Evolutionary conservation across 2,113 vertebrate genomes (phyloP), one percentile per base, ranked within the genome.

Genomic region (Carollia perspicillata): DNA sequence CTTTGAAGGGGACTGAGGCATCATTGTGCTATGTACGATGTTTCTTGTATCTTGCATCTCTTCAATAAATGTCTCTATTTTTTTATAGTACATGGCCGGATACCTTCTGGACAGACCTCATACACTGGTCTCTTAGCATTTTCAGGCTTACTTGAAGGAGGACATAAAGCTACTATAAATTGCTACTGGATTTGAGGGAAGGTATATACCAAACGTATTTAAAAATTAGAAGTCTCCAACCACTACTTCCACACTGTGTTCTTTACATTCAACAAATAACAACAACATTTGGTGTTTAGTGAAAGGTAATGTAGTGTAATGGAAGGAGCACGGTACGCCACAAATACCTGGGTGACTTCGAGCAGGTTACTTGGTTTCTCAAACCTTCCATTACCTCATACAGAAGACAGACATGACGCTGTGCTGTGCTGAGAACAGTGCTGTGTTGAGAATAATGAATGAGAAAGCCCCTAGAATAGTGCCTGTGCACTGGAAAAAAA

Each of bases 121-220:
- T 63, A 55, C 1, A 40, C 26, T 12, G 18, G 87, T 72, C 44
- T 88, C 44, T 55, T 65, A 74, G 72, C 60, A 60, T 20, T 90
- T 71, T 69, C 14, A 22, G 90, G 77, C 18, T 90, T 22, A 90
- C 8, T 71, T 81, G 58, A 33, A 90, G 72, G 23, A 90, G 63
- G 68, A 86, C 49, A 74, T n/a, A 84, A 77, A 95, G 35, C 23
- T 86, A 30, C 63, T 95, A 87, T 69, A 88, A 94, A 94, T 42
- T 69, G 68, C 30, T 92, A 55, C 63, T 23, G 90, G 60, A 94
- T 83, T 90, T 91, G 88, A 93, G 51, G 42, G n/a, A 40, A 83
- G 63, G 81, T 77, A 74, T 69, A 81, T 40, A 74, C 4, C 42
- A 72, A 90, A 88, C 47, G 35, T 88, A 89, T 69, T 84, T 85